These are phyloP conservation scores for Phoebastria nigripes DNA, from an alignment of 2,797 vertebrate species.

Conservation along the genomic window DNA sequence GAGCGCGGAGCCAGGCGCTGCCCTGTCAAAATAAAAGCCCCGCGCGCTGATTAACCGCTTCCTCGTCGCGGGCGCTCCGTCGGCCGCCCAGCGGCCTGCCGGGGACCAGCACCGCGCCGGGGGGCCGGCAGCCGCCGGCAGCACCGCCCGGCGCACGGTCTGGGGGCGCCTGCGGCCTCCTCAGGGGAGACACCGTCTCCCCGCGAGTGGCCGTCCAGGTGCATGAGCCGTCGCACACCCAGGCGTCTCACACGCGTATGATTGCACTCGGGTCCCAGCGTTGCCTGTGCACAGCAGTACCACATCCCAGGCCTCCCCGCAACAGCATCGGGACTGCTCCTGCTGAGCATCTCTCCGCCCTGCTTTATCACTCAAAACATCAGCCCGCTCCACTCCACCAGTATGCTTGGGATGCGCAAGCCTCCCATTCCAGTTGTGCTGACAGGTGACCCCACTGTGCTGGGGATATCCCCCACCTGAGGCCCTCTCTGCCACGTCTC, in stretches of 20 bases:
- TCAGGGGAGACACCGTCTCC: not conserved
- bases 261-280: not conserved
- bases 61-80: slow-evolving; percentile 57
- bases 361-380: not conserved
- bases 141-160: not conserved
- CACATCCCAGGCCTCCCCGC: not conserved
- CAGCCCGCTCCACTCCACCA: no score
- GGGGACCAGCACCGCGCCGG: slow-evolving; percentile 40
- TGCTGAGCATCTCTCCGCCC: not conserved
- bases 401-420: not conserved
- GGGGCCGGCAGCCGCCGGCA: not conserved
- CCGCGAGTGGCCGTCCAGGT: not conserved
- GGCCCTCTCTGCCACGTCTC: not conserved
- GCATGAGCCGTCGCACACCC: not conserved
- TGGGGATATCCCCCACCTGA: not conserved
- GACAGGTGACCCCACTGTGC: not conserved
- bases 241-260: not conserved
- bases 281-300: not conserved
- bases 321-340: not conserved
- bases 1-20: slow-evolving; percentile 73
- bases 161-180: not conserved
- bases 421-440: not conserved
- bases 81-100: slow-evolving; percentile 68
- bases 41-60: slow-evolving; percentile 54
- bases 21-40: slow-evolving; percentile 80